Conservation (phyloP, 1,140 invertebrate genomes). For the Episyrphus balteatus region DNA sequence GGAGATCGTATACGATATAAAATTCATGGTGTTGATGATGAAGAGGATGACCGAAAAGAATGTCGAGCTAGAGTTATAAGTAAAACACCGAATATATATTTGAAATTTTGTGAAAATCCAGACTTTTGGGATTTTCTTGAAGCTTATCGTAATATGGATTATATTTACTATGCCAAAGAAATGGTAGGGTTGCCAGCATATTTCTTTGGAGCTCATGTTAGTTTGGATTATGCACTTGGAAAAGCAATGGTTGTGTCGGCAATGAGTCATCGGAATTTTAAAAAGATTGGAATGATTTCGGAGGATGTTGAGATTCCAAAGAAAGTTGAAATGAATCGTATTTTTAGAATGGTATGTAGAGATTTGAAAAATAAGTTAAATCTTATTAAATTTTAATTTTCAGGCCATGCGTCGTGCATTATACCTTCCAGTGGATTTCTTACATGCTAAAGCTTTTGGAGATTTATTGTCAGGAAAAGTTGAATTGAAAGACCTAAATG, state of each 20-base stretch:
- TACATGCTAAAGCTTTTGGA: conserved; percentile 29
- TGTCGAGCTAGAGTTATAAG: no score
- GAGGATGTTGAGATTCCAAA: conserved; percentile 16
- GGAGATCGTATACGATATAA: no score
- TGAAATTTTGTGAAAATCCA: conserved; percentile 31
- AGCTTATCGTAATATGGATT: conserved; percentile 66
- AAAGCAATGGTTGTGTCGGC: conserved; percentile 55
- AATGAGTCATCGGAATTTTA: conserved; percentile 44
- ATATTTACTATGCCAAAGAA: conserved; percentile 62
- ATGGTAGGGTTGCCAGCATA: conserved; percentile 45
- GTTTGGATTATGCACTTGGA: conserved; percentile 58
- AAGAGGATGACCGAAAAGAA: conserved; percentile 22
- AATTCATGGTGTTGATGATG: conserved; percentile 8
- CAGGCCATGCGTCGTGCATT: background rate
- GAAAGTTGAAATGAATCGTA: conserved; percentile 29
- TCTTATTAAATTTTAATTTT: no score
- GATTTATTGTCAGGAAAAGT: conserved; percentile 24
- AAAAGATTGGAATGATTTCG: conserved; percentile 17
- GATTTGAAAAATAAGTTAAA: no score
- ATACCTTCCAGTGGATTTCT: conserved; percentile 27
- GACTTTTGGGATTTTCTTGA: conserved; percentile 31
- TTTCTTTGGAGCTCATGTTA: conserved; percentile 41
- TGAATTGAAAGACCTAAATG: conserved; percentile 41
- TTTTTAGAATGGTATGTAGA: conserved; percentile 40
- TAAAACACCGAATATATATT: conserved; percentile 24